Evolutionary conservation across 2,113 vertebrate species (phyloP).

Genomic region (Bettongia penicillata): DNA sequence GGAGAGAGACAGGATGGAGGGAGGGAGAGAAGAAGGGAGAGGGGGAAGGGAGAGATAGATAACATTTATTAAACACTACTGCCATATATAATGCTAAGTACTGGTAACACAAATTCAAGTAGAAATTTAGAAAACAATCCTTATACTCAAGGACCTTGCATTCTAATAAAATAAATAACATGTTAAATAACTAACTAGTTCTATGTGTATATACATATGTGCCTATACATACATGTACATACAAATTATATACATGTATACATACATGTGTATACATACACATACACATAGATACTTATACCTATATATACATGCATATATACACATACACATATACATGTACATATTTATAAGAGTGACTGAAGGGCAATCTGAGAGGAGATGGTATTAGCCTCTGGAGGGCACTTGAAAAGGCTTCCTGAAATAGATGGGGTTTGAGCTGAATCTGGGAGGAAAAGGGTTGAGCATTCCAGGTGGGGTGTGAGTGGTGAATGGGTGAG

Average conservation of each 20-base stretch:
- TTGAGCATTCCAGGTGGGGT: not conserved
- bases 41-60: no score
- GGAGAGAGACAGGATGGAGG: not conserved
- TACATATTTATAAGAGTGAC: not conserved
- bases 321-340: not conserved
- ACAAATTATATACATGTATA: no score
- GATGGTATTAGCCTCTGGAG: not conserved
- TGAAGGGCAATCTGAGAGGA: not conserved
- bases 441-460: not conserved
- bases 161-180: not conserved
- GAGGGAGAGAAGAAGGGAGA: no score
- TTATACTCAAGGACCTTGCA: not conserved
- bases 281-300: not conserved
- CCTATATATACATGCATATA: no score
- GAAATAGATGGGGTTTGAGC: not conserved
- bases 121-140: not conserved
- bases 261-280: not conserved
- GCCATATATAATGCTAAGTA: not conserved
- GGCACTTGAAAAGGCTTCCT: not conserved
- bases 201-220: not conserved
- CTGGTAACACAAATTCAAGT: not conserved
- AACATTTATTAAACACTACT: not conserved
- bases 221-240: no score
- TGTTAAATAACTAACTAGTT: not conserved
- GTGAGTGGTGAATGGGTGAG: not conserved